Percentiles rank a stretch among this genome's conserved stretches.
Evolutionary conservation across 2,888 invertebrate species (phyloP).

Genomic region (Beris chalybata): DNA sequence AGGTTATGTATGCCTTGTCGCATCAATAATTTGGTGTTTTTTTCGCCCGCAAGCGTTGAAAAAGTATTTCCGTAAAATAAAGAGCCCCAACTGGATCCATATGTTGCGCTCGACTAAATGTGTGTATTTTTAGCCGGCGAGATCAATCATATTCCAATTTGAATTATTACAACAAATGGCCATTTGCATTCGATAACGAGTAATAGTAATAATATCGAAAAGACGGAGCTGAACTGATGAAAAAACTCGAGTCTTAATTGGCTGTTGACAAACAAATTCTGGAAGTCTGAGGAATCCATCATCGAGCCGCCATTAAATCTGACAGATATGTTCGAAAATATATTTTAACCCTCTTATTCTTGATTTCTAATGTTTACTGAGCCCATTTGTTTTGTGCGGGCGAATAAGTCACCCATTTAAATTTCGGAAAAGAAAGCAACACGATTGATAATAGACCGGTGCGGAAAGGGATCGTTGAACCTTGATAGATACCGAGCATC

Average conservation of each 20-base stretch:
- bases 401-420: too few relatives aligned
- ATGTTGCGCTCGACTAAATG: too few relatives aligned
- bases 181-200: too few relatives aligned
- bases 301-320: slow-evolving; percentile 36
- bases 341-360: slow-evolving; percentile 16
- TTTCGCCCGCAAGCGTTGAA: slow-evolving; percentile 5
- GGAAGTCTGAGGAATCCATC: slow-evolving; percentile 27
- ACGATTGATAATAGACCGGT: neutral
- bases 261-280: slow-evolving; percentile 21
- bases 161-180: too few relatives aligned
- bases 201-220: too few relatives aligned
- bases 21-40: slow-evolving; percentile 26
- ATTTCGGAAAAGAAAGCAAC: too few relatives aligned
- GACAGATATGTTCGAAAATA: slow-evolving; percentile 33
- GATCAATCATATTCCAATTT: too few relatives aligned
- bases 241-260: slow-evolving; percentile 4
- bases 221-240: too few relatives aligned
- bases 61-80: too few relatives aligned
- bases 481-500: neutral
- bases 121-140: too few relatives aligned
- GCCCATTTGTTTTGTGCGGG: neutral
- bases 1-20: slow-evolving; percentile 23
- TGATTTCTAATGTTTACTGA: slow-evolving; percentile 1
- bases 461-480: slow-evolving; percentile 21
- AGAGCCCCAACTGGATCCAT: too few relatives aligned